phyloP scores from a whole-genome alignment of 2,113 vertebrate genomes.

The Microcebus jonahi region DNA sequence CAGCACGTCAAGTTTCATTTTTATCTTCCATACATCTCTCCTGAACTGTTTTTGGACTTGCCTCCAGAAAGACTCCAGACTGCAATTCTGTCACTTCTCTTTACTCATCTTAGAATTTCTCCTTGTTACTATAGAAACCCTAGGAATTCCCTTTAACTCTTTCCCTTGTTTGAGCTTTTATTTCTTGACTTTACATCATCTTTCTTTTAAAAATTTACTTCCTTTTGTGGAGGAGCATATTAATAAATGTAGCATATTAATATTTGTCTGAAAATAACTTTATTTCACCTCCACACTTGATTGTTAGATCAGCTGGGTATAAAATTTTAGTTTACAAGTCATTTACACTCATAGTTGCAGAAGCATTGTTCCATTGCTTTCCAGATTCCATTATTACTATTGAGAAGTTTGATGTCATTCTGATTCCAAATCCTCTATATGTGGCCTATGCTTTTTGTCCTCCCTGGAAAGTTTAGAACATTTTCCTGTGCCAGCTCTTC shows the following conservation, averaged over 20 bases:
- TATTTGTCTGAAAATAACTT: not conserved
- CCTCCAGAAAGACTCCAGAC: not conserved
- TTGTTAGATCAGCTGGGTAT: not conserved
- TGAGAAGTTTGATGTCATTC: not conserved
- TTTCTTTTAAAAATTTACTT: not conserved
- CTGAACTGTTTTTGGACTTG: not conserved
- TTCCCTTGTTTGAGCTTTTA: not conserved
- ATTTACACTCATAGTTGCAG: not conserved
- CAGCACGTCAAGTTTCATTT: not conserved
- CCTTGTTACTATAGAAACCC: not conserved
- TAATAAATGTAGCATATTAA: not conserved
- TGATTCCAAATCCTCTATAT: not conserved
- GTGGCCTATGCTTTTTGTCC: not conserved
- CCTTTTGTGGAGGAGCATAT: not conserved
- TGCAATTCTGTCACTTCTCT: not conserved
- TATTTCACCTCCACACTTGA: not conserved
- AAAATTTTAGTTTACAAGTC: slow-evolving; percentile 9
- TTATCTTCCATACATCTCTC: not conserved
- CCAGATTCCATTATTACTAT: not conserved
- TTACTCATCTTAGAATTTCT: not conserved
- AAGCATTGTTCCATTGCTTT: not conserved
- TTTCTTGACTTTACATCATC: not conserved
- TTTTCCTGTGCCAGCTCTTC: not conserved
- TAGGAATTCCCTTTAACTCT: not conserved
- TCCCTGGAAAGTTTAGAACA: not conserved